Percentiles rank a stretch among this genome's conserved stretches.
phyloP scores from a whole-genome alignment of 1,140 invertebrate genomes.

The Megalonaias nervosa region DNA sequence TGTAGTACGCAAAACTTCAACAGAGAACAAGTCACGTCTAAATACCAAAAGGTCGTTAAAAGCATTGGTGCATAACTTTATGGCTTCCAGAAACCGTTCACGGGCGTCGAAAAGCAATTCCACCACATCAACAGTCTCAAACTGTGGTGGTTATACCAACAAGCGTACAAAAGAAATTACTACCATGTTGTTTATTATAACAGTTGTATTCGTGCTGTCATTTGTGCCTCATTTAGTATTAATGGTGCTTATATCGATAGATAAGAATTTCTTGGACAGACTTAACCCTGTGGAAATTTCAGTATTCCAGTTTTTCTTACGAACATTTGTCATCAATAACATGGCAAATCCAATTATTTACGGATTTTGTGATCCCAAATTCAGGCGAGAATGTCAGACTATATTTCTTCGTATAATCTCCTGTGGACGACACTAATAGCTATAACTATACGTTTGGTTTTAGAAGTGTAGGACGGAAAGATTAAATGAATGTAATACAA shows the following conservation, averaged over 20 bases:
- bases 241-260: slow-evolving; percentile 36
- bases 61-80: no score
- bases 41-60: no score
- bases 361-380: slow-evolving; percentile 46
- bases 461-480: no score
- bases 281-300: slow-evolving; percentile 16
- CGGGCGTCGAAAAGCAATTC: no score
- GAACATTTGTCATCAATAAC: slow-evolving; percentile 55
- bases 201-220: slow-evolving; percentile 44
- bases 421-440: not conserved
- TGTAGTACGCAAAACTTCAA: no score
- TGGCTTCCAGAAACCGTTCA: no score
- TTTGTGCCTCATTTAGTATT: slow-evolving; percentile 49
- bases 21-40: no score
- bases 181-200: slow-evolving; percentile 49
- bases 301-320: slow-evolving; percentile 35
- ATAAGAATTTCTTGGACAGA: slow-evolving; percentile 30
- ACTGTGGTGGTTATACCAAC: not conserved
- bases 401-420: slow-evolving; percentile 18
- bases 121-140: no score
- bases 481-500: no score
- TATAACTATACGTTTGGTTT: no score
- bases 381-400: slow-evolving; percentile 44
- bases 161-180: slow-evolving; percentile 28
- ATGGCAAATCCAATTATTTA: slow-evolving; percentile 56